Conservation (phyloP, 2,888 invertebrate genomes). For the Dicranocentrus wangi region DNA sequence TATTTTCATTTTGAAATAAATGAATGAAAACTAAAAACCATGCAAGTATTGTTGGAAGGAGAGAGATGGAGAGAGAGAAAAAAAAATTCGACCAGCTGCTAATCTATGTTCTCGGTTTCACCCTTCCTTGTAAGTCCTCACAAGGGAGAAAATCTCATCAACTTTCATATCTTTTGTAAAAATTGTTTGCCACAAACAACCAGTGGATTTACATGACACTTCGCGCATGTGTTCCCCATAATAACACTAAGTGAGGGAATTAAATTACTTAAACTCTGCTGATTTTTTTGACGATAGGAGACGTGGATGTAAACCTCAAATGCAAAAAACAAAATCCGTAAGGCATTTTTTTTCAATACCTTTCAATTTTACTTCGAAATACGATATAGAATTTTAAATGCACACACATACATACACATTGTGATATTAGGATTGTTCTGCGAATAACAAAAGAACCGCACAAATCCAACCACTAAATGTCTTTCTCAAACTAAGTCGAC, state of each 20-base stretch:
- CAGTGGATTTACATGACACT: conserved; percentile 29
- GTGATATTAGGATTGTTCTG: neutral
- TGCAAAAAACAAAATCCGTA: neutral
- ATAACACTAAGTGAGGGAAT: too few relatives aligned
- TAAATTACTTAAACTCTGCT: neutral
- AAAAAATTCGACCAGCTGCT: conserved; percentile 30
- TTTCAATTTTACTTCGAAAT: conserved; percentile 3
- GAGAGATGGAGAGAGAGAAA: conserved; percentile 30
- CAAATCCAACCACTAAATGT: conserved; percentile 15
- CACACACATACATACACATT: neutral
- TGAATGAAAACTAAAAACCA: conserved; percentile 9
- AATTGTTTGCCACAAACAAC: conserved; percentile 39
- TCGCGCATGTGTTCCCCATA: neutral
- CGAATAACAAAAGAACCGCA: conserved; percentile 28
- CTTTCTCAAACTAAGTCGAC: conserved; percentile 40
- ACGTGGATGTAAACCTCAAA: neutral
- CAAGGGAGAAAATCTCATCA: conserved; percentile 43
- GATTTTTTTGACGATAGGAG: too few relatives aligned
- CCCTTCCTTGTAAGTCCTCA: conserved; percentile 21
- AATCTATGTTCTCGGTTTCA: conserved; percentile 10
- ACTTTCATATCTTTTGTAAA: conserved; percentile 45
- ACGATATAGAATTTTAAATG: neutral
- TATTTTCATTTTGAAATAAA: conserved; percentile 11
- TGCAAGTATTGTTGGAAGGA: conserved; percentile 11
- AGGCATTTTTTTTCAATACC: neutral